phyloP scores from a whole-genome alignment of 2,113 vertebrate genomes.

The Chaetura pelagica region DNA sequence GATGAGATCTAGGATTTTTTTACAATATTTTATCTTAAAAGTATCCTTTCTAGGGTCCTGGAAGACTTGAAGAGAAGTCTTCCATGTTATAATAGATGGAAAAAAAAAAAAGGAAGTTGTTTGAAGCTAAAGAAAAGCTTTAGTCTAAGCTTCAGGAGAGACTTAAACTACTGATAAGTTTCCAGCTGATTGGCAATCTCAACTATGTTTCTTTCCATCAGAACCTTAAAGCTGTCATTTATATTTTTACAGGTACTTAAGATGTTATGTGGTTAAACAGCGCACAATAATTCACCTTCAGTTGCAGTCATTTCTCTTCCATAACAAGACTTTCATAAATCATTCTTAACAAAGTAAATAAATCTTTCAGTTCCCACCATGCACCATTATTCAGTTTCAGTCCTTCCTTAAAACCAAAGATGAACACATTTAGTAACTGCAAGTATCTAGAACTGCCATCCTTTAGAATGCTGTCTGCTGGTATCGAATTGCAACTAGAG shows the following conservation, averaged over 20 bases:
- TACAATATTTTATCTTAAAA: background rate
- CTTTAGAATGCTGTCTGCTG: conserved; percentile 33
- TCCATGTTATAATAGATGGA: background rate
- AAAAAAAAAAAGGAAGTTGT: background rate
- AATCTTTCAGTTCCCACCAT: conserved; percentile 1
- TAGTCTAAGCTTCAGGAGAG: background rate
- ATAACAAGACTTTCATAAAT: conserved; percentile 46
- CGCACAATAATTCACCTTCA: conserved; percentile 42
- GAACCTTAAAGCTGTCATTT: conserved; percentile 17
- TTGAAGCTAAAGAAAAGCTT: background rate
- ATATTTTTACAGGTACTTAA: conserved; percentile 30
- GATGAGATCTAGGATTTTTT: background rate
- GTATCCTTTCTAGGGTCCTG: background rate
- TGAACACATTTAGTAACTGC: conserved; percentile 38
- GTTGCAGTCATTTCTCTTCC: background rate
- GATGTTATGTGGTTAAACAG: conserved; percentile 2
- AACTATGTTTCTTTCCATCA: conserved; percentile 5
- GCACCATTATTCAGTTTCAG: conserved; percentile 51
- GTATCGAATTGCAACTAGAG: background rate
- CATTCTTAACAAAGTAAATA: conserved; percentile 23
- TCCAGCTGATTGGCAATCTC: background rate
- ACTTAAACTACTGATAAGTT: background rate
- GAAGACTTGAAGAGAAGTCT: background rate
- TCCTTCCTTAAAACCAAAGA: conserved; percentile 56
- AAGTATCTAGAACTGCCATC: conserved; percentile 11